Evolutionary conservation across 2,797 vertebrate species (phyloP).

Genomic region (Gymnocypris eckloni): DNA sequence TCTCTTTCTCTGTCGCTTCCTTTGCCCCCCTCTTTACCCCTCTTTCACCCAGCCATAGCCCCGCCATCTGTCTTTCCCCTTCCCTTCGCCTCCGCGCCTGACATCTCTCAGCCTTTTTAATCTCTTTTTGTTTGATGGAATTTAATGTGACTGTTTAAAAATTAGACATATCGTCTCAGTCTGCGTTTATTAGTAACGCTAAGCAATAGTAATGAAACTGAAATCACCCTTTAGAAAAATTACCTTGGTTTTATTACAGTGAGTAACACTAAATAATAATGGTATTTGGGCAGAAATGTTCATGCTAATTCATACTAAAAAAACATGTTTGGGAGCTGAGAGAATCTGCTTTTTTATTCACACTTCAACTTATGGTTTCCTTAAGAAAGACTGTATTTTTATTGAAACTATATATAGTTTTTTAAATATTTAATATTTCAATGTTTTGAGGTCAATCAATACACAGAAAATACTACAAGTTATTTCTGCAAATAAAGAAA

Average conservation of each 20-base stretch:
- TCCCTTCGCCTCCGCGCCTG: conserved; percentile 21
- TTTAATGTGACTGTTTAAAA: conserved; percentile 48
- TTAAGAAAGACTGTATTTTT: neutral
- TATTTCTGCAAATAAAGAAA: neutral
- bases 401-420: neutral
- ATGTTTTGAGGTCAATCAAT: neutral
- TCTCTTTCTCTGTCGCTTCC: conserved; percentile 39
- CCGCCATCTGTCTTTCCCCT: conserved; percentile 45
- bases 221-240: conserved; percentile 12
- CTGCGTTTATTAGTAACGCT: conserved; percentile 36
- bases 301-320: conserved; percentile 12
- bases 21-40: conserved; percentile 25
- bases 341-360: neutral
- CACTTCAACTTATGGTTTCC: neutral
- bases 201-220: conserved; percentile 12
- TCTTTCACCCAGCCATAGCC: conserved; percentile 34
- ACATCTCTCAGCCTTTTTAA: conserved; percentile 27
- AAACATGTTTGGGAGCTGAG: neutral
- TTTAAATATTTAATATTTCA: neutral
- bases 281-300: conserved; percentile 16
- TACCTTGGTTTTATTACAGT: conserved; percentile 3
- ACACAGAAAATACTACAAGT: neutral
- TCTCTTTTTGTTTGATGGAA: conserved; percentile 54
- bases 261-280: conserved; percentile 10
- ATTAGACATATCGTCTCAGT: conserved; percentile 19